These are phyloP conservation scores for Cheiracanthium punctorium DNA, from an alignment of 2,888 invertebrate genomes.

Conservation along the genomic window DNA sequence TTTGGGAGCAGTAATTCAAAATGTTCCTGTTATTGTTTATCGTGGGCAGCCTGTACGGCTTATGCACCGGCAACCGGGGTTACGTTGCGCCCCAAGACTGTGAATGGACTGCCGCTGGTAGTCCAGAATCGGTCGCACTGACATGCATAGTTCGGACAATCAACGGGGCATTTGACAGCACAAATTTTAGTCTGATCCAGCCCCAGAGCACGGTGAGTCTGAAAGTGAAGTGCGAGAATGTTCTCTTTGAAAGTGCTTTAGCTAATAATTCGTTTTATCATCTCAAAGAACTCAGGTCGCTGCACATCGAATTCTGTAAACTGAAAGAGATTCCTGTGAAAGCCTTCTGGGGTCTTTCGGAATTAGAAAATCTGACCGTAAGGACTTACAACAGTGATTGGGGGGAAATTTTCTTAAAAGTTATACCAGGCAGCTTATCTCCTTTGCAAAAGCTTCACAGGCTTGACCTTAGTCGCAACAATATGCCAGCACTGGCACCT, in stretches of 20 bases:
- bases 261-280: slow-evolving; percentile 73
- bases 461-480: slow-evolving; percentile 71
- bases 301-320: slow-evolving; percentile 87
- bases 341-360: slow-evolving; percentile 74
- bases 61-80: slow-evolving; percentile 5
- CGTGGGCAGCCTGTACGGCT: neutral
- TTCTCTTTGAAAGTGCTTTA: slow-evolving; percentile 72
- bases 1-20: slow-evolving; percentile 9
- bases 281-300: slow-evolving; percentile 84
- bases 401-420: slow-evolving; percentile 71
- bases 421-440: slow-evolving; percentile 68
- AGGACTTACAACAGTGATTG: slow-evolving; percentile 72
- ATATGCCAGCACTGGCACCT: slow-evolving; percentile 68
- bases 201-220: slow-evolving; percentile 89
- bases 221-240: slow-evolving; percentile 82
- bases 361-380: slow-evolving; percentile 71
- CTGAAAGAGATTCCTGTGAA: slow-evolving; percentile 85
- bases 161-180: slow-evolving; percentile 87
- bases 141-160: slow-evolving; percentile 71
- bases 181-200: slow-evolving; percentile 90
- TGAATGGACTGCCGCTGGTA: slow-evolving; percentile 66
- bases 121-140: slow-evolving; percentile 49
- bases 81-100: slow-evolving; percentile 71
- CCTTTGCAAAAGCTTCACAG: slow-evolving; percentile 64
- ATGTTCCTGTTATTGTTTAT: slow-evolving; percentile 34